Percentiles rank a stretch among this genome's conserved stretches.
Evolutionary conservation across 1,140 invertebrate species (phyloP).

Genomic region (Mycetomoellerius zeteki): DNA sequence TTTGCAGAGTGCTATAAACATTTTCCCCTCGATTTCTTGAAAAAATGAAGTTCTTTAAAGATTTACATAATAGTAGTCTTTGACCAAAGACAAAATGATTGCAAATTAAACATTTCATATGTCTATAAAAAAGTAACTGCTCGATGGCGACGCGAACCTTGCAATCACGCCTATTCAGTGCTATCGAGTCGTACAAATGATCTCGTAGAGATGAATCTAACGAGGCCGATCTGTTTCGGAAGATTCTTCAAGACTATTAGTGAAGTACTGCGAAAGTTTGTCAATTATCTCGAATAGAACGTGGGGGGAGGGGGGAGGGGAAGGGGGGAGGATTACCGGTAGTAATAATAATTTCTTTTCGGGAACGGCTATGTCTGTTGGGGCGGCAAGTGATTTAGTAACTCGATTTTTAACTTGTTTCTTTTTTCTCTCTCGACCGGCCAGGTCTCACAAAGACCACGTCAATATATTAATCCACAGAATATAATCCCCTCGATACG

Average conservation of each 20-base stretch:
- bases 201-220: conserved; percentile 81
- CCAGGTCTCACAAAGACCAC: conserved; percentile 71
- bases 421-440: conserved; percentile 68
- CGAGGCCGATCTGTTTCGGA: conserved; percentile 75
- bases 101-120: neutral
- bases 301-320: neutral
- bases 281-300: conserved; percentile 62
- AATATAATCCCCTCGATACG: conserved; percentile 83
- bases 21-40: neutral
- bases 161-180: conserved; percentile 11
- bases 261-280: conserved; percentile 45
- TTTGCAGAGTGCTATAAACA: neutral
- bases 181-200: conserved; percentile 19
- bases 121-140: conserved; percentile 12
- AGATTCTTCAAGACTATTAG: conserved; percentile 12
- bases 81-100: neutral
- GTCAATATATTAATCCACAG: conserved; percentile 87
- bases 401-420: conserved; percentile 81
- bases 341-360: conserved; percentile 84
- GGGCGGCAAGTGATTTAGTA: conserved; percentile 85
- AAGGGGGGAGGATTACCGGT: conserved; percentile 70
- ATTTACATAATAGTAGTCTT: neutral
- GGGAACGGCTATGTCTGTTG: conserved; percentile 77
- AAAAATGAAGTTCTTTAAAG: neutral
- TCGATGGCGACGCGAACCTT: neutral